A percentile compares a stretch with the other conserved stretches of the same genome.
phyloP scores from a whole-genome alignment of 2,797 vertebrate genomes.

The Sorex maritimensis region DNA sequence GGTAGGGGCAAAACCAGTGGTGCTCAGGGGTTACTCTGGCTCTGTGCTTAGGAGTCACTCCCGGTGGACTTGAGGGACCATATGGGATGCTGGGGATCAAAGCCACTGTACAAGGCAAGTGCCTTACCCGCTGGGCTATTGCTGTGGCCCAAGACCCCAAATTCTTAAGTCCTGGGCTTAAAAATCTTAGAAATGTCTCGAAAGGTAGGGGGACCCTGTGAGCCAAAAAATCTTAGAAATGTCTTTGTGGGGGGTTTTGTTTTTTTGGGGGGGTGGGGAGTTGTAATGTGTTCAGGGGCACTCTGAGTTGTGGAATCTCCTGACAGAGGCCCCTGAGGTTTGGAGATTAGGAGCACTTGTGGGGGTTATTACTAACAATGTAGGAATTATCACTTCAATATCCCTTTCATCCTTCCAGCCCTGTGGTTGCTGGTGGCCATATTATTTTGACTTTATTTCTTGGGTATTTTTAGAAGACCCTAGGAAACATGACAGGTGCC shows the following conservation, averaged over 20 bases:
- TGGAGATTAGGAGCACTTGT: neutral
- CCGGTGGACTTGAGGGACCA: too few relatives aligned
- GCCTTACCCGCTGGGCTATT: too few relatives aligned
- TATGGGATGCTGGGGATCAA: too few relatives aligned
- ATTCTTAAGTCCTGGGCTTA: neutral
- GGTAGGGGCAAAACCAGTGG: too few relatives aligned
- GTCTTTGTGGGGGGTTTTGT: neutral
- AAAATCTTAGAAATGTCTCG: neutral
- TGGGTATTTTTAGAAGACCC: neutral
- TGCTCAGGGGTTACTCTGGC: too few relatives aligned
- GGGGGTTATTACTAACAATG: slow-evolving; percentile 27
- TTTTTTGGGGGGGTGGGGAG: neutral
- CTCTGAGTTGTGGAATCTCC: neutral
- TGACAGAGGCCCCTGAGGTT: neutral
- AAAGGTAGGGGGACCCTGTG: neutral
- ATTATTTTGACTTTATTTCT: slow-evolving; percentile 60
- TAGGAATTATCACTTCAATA: neutral
- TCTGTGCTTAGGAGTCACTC: too few relatives aligned
- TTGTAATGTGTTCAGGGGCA: neutral
- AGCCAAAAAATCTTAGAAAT: neutral
- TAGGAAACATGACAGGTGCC: neutral
- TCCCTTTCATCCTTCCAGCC: slow-evolving; percentile 19
- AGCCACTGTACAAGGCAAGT: too few relatives aligned
- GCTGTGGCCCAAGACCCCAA: too few relatives aligned
- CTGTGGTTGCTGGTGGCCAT: slow-evolving; percentile 8